Conservation (phyloP, 2,113 vertebrate species). For the Castor canadensis region DNA sequence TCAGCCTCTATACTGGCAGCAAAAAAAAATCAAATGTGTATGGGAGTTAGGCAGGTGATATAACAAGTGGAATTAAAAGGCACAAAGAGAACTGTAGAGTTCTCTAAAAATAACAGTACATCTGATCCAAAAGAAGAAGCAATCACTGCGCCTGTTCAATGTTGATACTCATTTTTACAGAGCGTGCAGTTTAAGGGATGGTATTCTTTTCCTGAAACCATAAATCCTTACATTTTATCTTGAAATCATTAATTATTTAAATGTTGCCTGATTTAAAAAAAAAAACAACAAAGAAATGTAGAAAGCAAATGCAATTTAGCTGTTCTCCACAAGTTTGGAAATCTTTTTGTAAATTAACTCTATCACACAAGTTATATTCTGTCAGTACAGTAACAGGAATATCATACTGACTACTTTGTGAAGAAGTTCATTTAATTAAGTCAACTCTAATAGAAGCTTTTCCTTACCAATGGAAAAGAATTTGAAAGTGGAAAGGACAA, state of each 20-base stretch:
- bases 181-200: neutral
- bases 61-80: neutral
- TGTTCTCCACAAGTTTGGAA: neutral
- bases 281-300: neutral
- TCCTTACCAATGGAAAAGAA: neutral
- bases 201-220: neutral
- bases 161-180: neutral
- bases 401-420: neutral
- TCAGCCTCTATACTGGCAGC: neutral
- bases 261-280: neutral
- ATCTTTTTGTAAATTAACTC: neutral
- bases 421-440: neutral
- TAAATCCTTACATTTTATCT: neutral
- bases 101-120: neutral
- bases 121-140: neutral
- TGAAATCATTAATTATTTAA: neutral
- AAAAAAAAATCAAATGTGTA: neutral
- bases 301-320: neutral
- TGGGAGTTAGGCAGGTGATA: neutral
- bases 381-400: neutral
- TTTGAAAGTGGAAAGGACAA: neutral
- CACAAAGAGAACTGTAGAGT: neutral
- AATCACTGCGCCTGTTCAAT: neutral
- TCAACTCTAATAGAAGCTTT: neutral
- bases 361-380: neutral